These are phyloP conservation scores for Sarcophaga peregrina DNA, from an alignment of 1,140 invertebrate genomes.

Conservation along the genomic window DNA sequence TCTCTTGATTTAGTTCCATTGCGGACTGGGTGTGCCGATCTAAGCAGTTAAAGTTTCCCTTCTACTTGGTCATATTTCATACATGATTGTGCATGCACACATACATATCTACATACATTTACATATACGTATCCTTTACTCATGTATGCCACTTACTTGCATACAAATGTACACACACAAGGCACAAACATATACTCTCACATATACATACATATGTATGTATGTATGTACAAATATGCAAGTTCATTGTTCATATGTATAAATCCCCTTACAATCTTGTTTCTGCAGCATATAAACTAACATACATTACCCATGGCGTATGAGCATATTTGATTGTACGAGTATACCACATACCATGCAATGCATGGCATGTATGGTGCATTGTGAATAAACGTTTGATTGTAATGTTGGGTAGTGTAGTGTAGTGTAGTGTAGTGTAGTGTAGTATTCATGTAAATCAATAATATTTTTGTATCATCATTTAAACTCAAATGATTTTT, in stretches of 20 bases:
- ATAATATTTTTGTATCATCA: constrained; percentile 12
- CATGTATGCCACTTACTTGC: neutral
- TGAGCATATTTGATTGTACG: neutral
- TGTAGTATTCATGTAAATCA: constrained; percentile 3
- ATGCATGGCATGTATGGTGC: too few relatives aligned
- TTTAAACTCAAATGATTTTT: constrained; percentile 16
- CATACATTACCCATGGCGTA: neutral
- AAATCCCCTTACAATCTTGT: neutral
- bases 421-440: too few relatives aligned
- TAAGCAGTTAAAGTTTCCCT: neutral
- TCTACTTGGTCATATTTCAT: neutral
- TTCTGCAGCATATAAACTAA: neutral
- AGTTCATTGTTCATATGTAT: neutral
- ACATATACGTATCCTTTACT: neutral
- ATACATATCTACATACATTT: neutral
- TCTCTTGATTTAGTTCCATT: constrained; percentile 1
- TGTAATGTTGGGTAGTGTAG: too few relatives aligned
- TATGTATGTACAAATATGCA: too few relatives aligned
- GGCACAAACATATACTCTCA: too few relatives aligned
- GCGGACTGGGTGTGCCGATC: neutral
- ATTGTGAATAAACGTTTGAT: too few relatives aligned
- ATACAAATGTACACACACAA: too few relatives aligned
- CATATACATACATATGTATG: too few relatives aligned
- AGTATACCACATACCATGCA: too few relatives aligned
- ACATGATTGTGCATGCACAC: neutral